Evolutionary conservation across 92 coral and sea anemone species (phyloP).

Genomic region (Nematostella vectensis): DNA sequence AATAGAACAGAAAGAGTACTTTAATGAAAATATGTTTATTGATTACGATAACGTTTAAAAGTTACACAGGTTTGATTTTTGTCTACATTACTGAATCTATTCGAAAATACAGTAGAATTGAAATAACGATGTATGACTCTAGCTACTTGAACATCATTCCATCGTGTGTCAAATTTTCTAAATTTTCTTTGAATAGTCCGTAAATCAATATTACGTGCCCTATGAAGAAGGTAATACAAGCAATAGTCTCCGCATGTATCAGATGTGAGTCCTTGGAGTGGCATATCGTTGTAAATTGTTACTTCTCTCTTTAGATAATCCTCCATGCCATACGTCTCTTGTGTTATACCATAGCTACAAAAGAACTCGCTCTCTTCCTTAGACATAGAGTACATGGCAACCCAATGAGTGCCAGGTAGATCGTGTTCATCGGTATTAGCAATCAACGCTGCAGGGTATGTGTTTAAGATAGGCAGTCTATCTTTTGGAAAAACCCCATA

Average conservation of each 20-base stretch:
- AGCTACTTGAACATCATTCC: slow-evolving; percentile 22
- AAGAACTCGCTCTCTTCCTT: slow-evolving; percentile 17
- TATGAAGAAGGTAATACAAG: slow-evolving; percentile 9
- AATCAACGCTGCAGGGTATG: slow-evolving; percentile 13
- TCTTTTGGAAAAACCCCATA: slow-evolving; percentile 18
- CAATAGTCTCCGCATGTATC: slow-evolving; percentile 28
- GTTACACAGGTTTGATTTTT: slow-evolving; percentile 5
- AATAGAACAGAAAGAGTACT: too few relatives aligned
- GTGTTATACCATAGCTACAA: slow-evolving; percentile 30
- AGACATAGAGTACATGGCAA: slow-evolving; percentile 11
- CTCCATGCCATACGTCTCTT: slow-evolving; percentile 8
- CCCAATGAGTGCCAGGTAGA: slow-evolving; percentile 37
- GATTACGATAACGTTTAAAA: slow-evolving; percentile 7
- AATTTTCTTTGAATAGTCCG: slow-evolving; percentile 10
- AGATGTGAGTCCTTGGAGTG: slow-evolving; percentile 14
- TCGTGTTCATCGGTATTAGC: slow-evolving; percentile 24
- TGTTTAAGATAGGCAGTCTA: slow-evolving; percentile 6
- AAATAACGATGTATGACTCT: slow-evolving; percentile 9
- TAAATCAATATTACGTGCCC: slow-evolving; percentile 9
- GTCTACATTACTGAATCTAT: too few relatives aligned
- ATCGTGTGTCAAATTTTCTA: slow-evolving; percentile 2
- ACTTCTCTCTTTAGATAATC: not conserved
- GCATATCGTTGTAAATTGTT: not conserved
- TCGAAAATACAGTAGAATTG: not conserved
- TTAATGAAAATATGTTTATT: not conserved